Evolutionary conservation across 2,113 vertebrate genomes (phyloP).

Genomic region (Labeo rohita): DNA sequence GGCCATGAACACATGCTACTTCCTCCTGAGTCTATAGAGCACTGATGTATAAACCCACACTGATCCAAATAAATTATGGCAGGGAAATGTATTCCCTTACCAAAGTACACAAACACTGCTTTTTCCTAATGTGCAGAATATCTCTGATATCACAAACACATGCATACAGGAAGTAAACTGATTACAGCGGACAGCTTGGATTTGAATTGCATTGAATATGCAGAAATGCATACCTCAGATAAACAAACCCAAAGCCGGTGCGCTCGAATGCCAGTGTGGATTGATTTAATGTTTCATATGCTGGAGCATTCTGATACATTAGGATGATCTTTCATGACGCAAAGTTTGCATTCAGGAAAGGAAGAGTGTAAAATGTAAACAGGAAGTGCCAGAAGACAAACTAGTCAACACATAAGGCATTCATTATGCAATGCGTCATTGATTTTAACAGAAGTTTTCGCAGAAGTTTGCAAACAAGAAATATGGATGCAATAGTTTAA

Average conservation of each 20-base stretch:
- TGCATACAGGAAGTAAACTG: neutral
- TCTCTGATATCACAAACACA: constrained; percentile 18
- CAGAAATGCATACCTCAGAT: constrained; percentile 22
- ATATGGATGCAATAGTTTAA: neutral
- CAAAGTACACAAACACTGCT: constrained; percentile 14
- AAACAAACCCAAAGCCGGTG: neutral
- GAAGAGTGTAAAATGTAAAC: neutral
- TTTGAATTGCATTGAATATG: constrained; percentile 30
- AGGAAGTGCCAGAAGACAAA: neutral
- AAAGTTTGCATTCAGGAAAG: neutral
- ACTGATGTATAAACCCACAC: neutral
- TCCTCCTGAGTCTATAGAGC: constrained; percentile 15
- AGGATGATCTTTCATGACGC: neutral
- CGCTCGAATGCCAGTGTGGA: neutral
- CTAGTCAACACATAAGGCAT: too few species aligned
- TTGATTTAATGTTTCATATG: neutral
- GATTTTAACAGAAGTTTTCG: too few species aligned
- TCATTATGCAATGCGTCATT: too few species aligned
- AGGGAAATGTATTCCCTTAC: constrained; percentile 7
- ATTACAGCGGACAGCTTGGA: neutral
- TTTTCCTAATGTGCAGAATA: neutral
- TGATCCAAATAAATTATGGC: constrained; percentile 14
- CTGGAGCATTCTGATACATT: neutral
- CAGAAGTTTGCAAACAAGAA: too few species aligned
- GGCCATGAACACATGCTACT: neutral